Conservation (phyloP, 2,113 vertebrate species). For the Oxyura jamaicensis region DNA sequence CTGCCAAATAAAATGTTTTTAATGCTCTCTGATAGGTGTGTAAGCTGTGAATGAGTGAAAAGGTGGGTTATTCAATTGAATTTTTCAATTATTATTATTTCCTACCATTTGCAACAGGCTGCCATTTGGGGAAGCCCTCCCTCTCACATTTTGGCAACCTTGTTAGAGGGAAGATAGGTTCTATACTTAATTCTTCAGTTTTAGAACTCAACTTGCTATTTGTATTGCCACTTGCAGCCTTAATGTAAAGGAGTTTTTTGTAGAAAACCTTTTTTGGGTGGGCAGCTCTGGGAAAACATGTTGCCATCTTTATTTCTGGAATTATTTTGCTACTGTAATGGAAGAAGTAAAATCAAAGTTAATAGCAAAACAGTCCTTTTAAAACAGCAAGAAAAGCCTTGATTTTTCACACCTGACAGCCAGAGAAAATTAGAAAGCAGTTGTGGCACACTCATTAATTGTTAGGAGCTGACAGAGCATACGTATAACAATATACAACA, state of each 20-base stretch:
- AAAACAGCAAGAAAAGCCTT: neutral
- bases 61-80: neutral
- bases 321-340: neutral
- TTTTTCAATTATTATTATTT: neutral
- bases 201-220: neutral
- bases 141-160: neutral
- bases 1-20: neutral
- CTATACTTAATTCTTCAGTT: neutral
- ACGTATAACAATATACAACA: neutral
- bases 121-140: neutral
- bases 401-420: neutral
- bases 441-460: neutral
- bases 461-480: neutral
- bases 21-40: neutral
- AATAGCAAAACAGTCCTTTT: neutral
- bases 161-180: neutral
- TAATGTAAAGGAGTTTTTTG: neutral
- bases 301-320: neutral
- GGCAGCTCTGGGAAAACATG: neutral
- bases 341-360: neutral
- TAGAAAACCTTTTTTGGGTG: neutral
- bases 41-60: neutral
- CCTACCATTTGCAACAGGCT: neutral
- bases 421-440: neutral
- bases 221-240: neutral